Evolutionary conservation across 2,888 invertebrate genomes (phyloP).

Genomic region (Caenorhabditis sinica): DNA sequence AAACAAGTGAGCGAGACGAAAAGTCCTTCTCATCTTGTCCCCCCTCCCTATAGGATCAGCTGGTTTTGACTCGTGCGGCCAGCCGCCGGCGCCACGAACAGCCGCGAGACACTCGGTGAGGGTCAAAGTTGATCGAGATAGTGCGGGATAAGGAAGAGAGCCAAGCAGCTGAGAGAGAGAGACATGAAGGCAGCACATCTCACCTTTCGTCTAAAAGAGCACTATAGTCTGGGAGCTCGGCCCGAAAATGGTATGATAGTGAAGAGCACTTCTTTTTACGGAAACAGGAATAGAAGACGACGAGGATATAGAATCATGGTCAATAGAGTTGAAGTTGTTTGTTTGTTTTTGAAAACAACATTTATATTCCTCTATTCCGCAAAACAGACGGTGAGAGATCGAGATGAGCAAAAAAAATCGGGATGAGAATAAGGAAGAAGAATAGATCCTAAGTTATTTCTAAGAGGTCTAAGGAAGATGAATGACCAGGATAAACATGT

Average conservation of each 20-base stretch:
- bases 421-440: constrained; percentile 8
- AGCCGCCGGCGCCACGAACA: constrained; percentile 53
- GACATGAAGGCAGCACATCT: constrained; percentile 3
- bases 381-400: constrained; percentile 17
- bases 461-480: not conserved
- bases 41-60: constrained; percentile 51
- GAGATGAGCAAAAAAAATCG: no score
- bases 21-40: constrained; percentile 21
- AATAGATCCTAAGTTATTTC: not conserved
- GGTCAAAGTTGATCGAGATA: constrained; percentile 60
- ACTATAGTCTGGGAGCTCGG: constrained; percentile 81
- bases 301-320: constrained; percentile 30
- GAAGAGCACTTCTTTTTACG: constrained; percentile 17
- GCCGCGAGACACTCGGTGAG: constrained; percentile 58
- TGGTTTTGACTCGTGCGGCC: constrained; percentile 66
- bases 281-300: constrained; percentile 37
- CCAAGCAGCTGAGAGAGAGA: constrained; percentile 1
- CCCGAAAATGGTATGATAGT: constrained; percentile 19
- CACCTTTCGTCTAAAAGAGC: not conserved
- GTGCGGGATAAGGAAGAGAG: constrained; percentile 32
- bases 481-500: constrained; percentile 40
- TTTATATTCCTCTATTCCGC: constrained; percentile 15
- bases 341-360: constrained; percentile 60
- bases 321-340: constrained; percentile 61
- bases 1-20: constrained; percentile 43